phyloP scores from a whole-genome alignment of 2,113 vertebrate genomes.

The Epinephelus cyanopodus region DNA sequence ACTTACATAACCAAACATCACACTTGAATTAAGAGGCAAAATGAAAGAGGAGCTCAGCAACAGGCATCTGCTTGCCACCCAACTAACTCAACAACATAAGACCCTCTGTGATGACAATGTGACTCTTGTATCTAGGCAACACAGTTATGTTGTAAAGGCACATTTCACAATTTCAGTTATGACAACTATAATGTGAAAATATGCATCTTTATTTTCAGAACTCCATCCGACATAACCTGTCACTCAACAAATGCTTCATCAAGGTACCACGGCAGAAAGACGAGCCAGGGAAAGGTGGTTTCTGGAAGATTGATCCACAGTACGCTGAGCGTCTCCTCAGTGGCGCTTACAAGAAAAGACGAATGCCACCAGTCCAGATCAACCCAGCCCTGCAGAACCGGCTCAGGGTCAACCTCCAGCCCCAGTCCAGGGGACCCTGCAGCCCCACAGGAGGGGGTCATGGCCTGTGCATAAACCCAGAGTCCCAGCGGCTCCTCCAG shows the following conservation, averaged over 20 bases:
- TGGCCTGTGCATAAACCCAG: constrained; percentile 77
- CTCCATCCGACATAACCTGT: constrained; percentile 97
- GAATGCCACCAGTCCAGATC: constrained; percentile 90
- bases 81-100: too few relatives aligned
- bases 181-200: neutral
- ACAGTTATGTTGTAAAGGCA: neutral
- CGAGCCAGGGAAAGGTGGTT: constrained; percentile 95
- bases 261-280: constrained; percentile 97
- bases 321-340: constrained; percentile 92
- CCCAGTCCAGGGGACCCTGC: constrained; percentile 1
- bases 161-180: too few relatives aligned
- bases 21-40: too few relatives aligned
- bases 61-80: too few relatives aligned
- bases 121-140: too few relatives aligned
- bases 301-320: constrained; percentile 97
- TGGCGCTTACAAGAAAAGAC: constrained; percentile 91
- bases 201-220: constrained; percentile 84
- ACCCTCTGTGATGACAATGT: too few relatives aligned
- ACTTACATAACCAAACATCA: too few relatives aligned
- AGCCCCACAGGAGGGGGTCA: neutral
- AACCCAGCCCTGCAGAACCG: constrained; percentile 87
- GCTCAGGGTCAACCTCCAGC: constrained; percentile 55
- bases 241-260: constrained; percentile 98
- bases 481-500: constrained; percentile 89
- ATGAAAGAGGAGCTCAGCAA: too few relatives aligned